A percentile compares a stretch with the other conserved stretches of the same genome.
Conservation (phyloP, 2,797 vertebrate species). For the Poecilia gillii region DNA sequence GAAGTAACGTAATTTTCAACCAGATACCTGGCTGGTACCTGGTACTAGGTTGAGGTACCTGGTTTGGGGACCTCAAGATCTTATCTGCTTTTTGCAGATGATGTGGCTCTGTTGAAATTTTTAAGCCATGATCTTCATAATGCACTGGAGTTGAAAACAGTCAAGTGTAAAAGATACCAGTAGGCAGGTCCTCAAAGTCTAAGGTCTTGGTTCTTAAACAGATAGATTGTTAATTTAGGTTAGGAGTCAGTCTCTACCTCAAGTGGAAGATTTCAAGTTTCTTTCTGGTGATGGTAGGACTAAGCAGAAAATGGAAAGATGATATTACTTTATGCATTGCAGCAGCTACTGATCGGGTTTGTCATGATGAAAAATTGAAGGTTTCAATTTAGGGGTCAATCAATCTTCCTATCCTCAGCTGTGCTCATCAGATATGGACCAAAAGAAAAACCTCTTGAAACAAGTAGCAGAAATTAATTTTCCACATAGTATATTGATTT, state of each 20-base stretch:
- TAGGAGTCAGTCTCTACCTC: not conserved
- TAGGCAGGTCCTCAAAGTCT: not conserved
- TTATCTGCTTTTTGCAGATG: not conserved
- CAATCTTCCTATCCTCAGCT: not conserved
- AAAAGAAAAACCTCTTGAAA: not conserved
- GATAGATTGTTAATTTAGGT: not conserved
- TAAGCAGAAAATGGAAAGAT: not conserved
- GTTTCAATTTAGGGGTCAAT: not conserved
- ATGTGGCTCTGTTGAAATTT: not conserved
- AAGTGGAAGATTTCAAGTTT: not conserved
- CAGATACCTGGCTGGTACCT: no score
- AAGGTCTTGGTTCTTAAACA: not conserved
- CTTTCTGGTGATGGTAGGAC: not conserved
- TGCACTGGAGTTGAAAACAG: not conserved
- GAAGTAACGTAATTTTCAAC: no score
- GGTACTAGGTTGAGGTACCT: no score
- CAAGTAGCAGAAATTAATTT: not conserved
- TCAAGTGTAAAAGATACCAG: not conserved
- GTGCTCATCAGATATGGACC: not conserved
- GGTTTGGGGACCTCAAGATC: not conserved
- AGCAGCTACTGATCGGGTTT: not conserved
- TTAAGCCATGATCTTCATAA: not conserved
- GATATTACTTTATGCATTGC: not conserved
- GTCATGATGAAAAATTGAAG: not conserved
- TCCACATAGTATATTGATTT: not conserved